Conservation (phyloP, 2,888 invertebrate species). For the Ephialtes manifestator region DNA sequence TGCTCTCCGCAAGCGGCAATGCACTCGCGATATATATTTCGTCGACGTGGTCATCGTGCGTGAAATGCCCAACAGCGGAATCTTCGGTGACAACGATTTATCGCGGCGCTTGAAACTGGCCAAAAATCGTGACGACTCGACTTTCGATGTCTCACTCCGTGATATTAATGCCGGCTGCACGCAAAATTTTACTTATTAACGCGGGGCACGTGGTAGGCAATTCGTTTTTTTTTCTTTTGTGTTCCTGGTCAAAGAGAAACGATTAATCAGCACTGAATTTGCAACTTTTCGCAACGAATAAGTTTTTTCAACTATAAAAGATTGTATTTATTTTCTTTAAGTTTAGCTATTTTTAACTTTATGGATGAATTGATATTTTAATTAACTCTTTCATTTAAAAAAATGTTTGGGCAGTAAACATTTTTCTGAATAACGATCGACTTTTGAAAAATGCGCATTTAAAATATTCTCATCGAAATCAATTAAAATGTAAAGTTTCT, state of each 20-base stretch:
- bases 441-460: neutral
- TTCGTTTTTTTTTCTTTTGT: neutral
- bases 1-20: slow-evolving; percentile 37
- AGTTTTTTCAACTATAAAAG: neutral
- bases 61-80: slow-evolving; percentile 31
- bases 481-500: too few relatives aligned
- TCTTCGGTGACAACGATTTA: slow-evolving; percentile 12
- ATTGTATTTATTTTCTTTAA: neutral
- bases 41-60: slow-evolving; percentile 57
- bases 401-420: too few relatives aligned
- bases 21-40: slow-evolving; percentile 63
- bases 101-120: neutral
- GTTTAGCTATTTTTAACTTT: neutral
- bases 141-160: slow-evolving; percentile 13
- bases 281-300: neutral
- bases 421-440: neutral
- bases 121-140: slow-evolving; percentile 20
- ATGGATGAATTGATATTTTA: neutral
- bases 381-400: neutral
- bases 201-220: neutral
- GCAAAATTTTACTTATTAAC: neutral
- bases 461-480: neutral
- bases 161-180: neutral
- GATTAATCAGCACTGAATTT: neutral
- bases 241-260: neutral